Percentiles rank a stretch among this genome's conserved stretches.
Conservation (phyloP, 2,797 vertebrate genomes). For the Ctenosaura bakeri region DNA sequence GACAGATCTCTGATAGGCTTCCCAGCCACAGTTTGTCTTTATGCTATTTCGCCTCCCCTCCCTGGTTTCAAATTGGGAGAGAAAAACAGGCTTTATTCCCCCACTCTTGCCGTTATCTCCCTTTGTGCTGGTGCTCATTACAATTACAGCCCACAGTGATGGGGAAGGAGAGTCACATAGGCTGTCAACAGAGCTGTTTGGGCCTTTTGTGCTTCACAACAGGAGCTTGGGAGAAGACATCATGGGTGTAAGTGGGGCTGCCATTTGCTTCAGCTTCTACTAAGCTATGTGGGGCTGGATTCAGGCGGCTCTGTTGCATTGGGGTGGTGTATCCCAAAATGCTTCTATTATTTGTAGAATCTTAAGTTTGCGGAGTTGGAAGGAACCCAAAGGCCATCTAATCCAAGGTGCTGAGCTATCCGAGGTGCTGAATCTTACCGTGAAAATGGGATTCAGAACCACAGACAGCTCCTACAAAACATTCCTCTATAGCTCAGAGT, state of each 20-base stretch:
- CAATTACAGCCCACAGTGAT: not conserved
- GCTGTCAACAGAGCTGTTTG: slow-evolving; percentile 6
- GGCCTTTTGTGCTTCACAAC: not conserved
- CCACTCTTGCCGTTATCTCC: slow-evolving; percentile 49
- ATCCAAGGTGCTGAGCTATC: too few relatives aligned
- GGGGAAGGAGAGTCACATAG: slow-evolving; percentile 21
- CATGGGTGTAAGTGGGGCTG: fast-evolving
- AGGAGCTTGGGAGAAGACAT: not conserved
- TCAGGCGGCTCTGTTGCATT: too few relatives aligned
- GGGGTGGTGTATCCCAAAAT: too few relatives aligned
- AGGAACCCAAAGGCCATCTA: too few relatives aligned
- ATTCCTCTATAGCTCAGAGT: too few relatives aligned
- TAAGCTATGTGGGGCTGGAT: not conserved
- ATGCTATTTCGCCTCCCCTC: not conserved
- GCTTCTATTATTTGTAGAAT: too few relatives aligned
- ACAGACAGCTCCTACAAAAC: too few relatives aligned
- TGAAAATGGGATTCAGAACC: too few relatives aligned
- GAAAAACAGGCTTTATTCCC: slow-evolving; percentile 42
- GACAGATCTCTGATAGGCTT: slow-evolving; percentile 69
- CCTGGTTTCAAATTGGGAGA: slow-evolving; percentile 12
- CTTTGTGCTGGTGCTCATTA: slow-evolving; percentile 24
- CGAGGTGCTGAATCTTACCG: too few relatives aligned
- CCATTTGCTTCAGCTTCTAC: not conserved
- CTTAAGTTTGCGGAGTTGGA: too few relatives aligned
- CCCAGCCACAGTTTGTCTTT: not conserved